Evolutionary conservation across 1,140 invertebrate genomes (phyloP), one percentile per base, ranked within the genome.

Genomic region (Procambarus virginalis): DNA sequence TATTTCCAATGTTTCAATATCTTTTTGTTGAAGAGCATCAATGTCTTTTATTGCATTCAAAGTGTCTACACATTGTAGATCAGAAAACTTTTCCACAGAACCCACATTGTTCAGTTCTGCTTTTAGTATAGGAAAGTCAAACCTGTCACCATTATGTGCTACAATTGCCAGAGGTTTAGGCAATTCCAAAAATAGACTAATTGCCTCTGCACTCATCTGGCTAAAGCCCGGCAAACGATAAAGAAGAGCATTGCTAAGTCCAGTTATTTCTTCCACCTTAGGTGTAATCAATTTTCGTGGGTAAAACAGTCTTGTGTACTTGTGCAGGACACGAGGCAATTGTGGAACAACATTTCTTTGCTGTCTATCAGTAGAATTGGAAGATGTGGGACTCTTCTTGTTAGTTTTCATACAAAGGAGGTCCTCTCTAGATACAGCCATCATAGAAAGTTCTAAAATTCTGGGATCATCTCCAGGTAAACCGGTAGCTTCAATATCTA

Each of bases 281-380:
- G 83, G 58, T n/a, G 64, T 85, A 12, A 90, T 81, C 22, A 90
- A 5, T 46, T 86, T 90, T 45, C 84, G 34, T 14, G 89, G 89
- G 76, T 90, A 90, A 60, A 85, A 90, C 0, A 90, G 58, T 75
- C 89, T 68, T 14, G 83, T 75, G 46, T 90, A 90, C 80, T 90
- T 90, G 49, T 90, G 83, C 34, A 90, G 17, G 5, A 90, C 83
- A n/a, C 89, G 83, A 20, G 89, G 89, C n/a, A 90, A 68, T 20
- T 80, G 70, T 51, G 89, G 89, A n/a, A 84, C 14, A 51, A 20
- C 4, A 20, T 49, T 48, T 22, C 10, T 73, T 73, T 73, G 20
- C 8, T 73, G 22, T 34, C 20, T 20, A 8, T 73, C 5, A 20
- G 68, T 10, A 73, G 68, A 81, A 22, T 81, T 34, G 34, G 8